Evolutionary conservation across 2,113 vertebrate species (phyloP), one percentile per base, ranked within the genome.

Genomic region (Athene noctua): DNA sequence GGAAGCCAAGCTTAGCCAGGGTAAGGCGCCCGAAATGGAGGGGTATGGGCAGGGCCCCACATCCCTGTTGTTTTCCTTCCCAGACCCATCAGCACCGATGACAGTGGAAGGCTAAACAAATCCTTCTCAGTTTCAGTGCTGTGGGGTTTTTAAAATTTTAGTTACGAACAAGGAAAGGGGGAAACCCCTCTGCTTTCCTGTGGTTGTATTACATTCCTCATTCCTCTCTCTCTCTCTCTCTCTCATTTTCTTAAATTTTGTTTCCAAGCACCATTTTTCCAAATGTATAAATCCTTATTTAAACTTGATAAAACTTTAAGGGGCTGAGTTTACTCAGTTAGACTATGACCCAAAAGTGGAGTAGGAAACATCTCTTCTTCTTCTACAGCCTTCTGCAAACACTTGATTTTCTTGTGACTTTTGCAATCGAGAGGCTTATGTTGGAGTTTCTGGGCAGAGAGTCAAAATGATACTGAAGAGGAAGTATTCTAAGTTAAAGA

Each of bases 111-210:
- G 49, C 62, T 72, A 86, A 89, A 83, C 40, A 88, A 92, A 81
- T 80, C 38, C 51, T 40, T 61, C 79, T 70, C 26, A 11, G 30
- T 73, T 83, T 72, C 62, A 77, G 26, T 55, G n/a, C 20, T 47
- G 26, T 51, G 18, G 14, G 20, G 15, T 71, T 54, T 21, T 32
- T 75, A 3, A 26, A 11, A 25, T 81, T 90, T 96, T 94, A 90
- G 77, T 94, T 70, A 83, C 88, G 75, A 92, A 49, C 71, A 90
- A 74, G 26, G 67, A 86, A 94, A 90, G 62, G 32, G n/a, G 52
- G 40, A 83, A 97, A 94, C 91, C 86, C 94, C 94, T 94, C 92
- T 94, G 54, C 88, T 93, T 95, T 95, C 71, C 86, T 80, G 63
- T 95, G 71, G 71, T 86, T 97, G 29, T 88, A 72, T 93, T 91